phyloP scores from a whole-genome alignment of 2,113 vertebrate genomes.

The Lasiurus cinereus region DNA sequence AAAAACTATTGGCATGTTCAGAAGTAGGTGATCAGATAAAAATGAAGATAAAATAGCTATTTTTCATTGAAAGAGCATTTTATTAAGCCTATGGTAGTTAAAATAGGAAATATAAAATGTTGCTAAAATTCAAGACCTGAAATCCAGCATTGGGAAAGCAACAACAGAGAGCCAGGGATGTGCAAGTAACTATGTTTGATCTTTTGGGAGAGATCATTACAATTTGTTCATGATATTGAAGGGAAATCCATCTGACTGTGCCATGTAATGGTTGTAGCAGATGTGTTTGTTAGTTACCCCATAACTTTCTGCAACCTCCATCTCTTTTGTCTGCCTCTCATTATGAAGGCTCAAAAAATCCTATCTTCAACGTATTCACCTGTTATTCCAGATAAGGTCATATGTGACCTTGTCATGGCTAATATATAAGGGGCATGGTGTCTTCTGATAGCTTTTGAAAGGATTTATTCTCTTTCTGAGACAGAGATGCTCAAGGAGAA shows the following conservation, averaged over 20 bases:
- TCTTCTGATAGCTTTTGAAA: neutral
- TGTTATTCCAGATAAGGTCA: neutral
- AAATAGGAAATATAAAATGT: neutral
- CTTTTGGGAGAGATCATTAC: neutral
- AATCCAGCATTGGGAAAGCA: neutral
- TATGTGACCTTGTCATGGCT: neutral
- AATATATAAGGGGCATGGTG: no score
- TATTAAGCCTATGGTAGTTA: neutral
- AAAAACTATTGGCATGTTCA: neutral
- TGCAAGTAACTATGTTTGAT: neutral
- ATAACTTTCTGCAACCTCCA: neutral
- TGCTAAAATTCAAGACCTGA: neutral
- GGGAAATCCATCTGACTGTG: neutral
- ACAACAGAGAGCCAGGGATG: neutral
- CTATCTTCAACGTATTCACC: neutral
- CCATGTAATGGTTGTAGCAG: neutral
- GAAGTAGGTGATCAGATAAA: constrained; percentile 2
- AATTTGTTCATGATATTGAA: neutral
- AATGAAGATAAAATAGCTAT: neutral
- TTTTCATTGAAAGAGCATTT: neutral
- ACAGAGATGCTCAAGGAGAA: neutral
- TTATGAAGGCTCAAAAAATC: neutral
- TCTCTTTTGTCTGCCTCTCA: neutral
- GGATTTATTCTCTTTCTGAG: neutral
- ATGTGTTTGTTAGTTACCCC: neutral